Evolutionary conservation across 2,888 invertebrate species (phyloP).

Genomic region (Dromius quadrimaculatus): DNA sequence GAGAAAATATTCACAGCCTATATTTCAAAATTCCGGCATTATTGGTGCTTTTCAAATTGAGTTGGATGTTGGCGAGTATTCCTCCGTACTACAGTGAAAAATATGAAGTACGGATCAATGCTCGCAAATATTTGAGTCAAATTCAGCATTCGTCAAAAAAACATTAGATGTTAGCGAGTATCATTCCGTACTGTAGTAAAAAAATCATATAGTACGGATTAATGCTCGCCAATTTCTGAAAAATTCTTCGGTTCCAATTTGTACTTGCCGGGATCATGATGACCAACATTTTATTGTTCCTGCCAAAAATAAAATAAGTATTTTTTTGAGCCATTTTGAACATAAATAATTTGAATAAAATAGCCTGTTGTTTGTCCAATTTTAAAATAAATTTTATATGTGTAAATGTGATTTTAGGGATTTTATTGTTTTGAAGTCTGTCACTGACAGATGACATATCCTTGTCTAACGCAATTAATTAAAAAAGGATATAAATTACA

Average conservation of each 20-base stretch:
- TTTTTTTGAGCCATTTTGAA: too few relatives aligned
- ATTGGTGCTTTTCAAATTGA: too few relatives aligned
- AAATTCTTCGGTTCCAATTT: neutral
- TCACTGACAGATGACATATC: too few relatives aligned
- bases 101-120: conserved; percentile 37
- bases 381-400: too few relatives aligned
- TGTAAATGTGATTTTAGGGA: too few relatives aligned
- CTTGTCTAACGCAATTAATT: conserved; percentile 1
- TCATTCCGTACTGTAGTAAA: neutral
- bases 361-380: neutral
- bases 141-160: conserved; percentile 5
- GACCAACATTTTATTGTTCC: too few relatives aligned
- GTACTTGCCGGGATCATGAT: conserved; percentile 4
- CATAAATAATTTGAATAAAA: too few relatives aligned
- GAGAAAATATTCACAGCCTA: too few relatives aligned
- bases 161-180: too few relatives aligned
- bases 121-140: neutral
- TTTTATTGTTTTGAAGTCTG: too few relatives aligned
- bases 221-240: neutral
- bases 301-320: too few relatives aligned
- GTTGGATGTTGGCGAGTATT: neutral
- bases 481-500: conserved; percentile 10
- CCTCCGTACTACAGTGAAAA: conserved; percentile 13
- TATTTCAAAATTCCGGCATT: too few relatives aligned
- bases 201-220: conserved; percentile 14